phyloP scores from a whole-genome alignment of 2,797 vertebrate species.

The Epinephelus coioides region DNA sequence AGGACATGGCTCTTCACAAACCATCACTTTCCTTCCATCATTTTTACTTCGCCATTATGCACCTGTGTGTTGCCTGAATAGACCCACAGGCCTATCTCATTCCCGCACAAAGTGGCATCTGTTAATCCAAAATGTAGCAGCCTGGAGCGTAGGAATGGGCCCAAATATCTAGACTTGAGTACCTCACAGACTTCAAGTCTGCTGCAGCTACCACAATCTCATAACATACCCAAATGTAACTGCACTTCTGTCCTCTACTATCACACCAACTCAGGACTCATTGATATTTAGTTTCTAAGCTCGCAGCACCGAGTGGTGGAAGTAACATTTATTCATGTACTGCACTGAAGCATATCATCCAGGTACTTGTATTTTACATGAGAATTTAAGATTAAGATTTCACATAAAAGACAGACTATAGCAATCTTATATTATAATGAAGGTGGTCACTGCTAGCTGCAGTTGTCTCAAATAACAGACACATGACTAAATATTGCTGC shows the following conservation, averaged over 20 bases:
- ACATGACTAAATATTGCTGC: no score
- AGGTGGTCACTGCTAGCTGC: no score
- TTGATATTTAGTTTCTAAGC: slow-evolving; percentile 25
- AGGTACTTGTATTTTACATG: not conserved
- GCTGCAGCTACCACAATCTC: slow-evolving; percentile 42
- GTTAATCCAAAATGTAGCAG: slow-evolving; percentile 74
- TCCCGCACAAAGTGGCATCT: slow-evolving; percentile 74
- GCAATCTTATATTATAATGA: not conserved
- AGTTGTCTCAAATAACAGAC: no score
- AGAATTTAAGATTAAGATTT: not conserved
- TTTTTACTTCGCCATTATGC: slow-evolving; percentile 67
- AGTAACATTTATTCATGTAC: slow-evolving; percentile 3
- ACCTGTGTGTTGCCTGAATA: slow-evolving; percentile 75
- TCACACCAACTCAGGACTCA: slow-evolving; percentile 52
- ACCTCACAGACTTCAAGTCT: slow-evolving; percentile 49
- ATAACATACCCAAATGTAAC: slow-evolving; percentile 37
- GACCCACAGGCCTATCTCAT: slow-evolving; percentile 71
- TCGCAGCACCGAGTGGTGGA: not conserved
- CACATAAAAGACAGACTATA: not conserved
- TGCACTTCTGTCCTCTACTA: slow-evolving; percentile 36
- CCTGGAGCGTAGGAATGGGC: slow-evolving; percentile 39
- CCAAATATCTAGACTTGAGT: slow-evolving; percentile 55
- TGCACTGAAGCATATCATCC: not conserved
- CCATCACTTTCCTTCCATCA: slow-evolving; percentile 69
- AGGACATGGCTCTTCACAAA: slow-evolving; percentile 78